Evolutionary conservation across 2,797 vertebrate genomes (phyloP).

Genomic region (Sebastes ruberrimus): DNA sequence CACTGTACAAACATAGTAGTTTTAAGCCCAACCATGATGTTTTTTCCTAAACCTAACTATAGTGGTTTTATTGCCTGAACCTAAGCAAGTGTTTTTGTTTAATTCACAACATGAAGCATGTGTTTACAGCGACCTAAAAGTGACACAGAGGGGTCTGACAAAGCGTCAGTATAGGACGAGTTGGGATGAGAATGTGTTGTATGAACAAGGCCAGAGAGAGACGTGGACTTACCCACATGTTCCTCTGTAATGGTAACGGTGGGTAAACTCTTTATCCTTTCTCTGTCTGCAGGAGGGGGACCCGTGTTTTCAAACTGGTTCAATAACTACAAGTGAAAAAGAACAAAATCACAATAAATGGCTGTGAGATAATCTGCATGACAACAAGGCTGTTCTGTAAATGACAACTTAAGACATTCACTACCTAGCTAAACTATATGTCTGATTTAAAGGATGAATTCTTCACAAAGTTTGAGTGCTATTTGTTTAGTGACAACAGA

Average conservation of each 20-base stretch:
- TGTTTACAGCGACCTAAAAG: too few relatives aligned
- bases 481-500: not conserved
- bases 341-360: not conserved
- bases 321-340: constrained; percentile 85
- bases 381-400: not conserved
- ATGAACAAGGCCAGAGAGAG: not conserved
- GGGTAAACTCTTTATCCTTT: constrained; percentile 95
- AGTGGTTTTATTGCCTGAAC: too few relatives aligned
- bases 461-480: not conserved
- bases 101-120: too few relatives aligned
- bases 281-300: constrained; percentile 95
- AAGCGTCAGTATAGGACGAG: not conserved
- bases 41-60: too few relatives aligned
- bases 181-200: too few relatives aligned
- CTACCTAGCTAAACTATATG: not conserved
- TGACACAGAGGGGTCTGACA: too few relatives aligned
- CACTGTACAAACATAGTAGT: too few relatives aligned
- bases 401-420: not conserved
- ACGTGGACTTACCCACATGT: constrained; percentile 89
- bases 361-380: not conserved
- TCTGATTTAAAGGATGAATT: not conserved
- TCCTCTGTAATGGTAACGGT: constrained; percentile 91
- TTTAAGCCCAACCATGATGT: too few relatives aligned
- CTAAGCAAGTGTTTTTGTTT: too few relatives aligned
- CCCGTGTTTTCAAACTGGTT: constrained; percentile 99